Evolutionary conservation across 1,140 invertebrate species (phyloP).

Genomic region (Aradophagus sp.): DNA sequence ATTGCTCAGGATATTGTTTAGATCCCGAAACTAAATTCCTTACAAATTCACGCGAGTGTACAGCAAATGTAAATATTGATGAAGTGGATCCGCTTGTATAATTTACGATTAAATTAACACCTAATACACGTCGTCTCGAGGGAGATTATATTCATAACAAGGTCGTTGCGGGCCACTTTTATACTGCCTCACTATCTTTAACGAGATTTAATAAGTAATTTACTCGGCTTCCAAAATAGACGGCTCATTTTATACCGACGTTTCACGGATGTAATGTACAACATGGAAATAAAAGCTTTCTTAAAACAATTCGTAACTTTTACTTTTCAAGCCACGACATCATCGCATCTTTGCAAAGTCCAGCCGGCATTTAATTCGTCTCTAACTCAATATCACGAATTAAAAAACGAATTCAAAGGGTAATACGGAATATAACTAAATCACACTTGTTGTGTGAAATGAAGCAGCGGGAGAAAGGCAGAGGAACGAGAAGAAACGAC

Average conservation of each 20-base stretch:
- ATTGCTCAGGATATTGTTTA: slow-evolving; percentile 67
- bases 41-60: slow-evolving; percentile 65
- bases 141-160: slow-evolving; percentile 2
- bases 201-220: too few relatives aligned
- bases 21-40: slow-evolving; percentile 66
- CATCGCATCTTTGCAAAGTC: too few relatives aligned
- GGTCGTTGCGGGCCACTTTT: too few relatives aligned
- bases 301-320: too few relatives aligned
- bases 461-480: slow-evolving; percentile 21
- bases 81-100: slow-evolving; percentile 32
- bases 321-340: too few relatives aligned
- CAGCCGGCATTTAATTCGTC: not conserved
- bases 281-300: too few relatives aligned
- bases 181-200: too few relatives aligned
- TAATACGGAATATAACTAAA: slow-evolving; percentile 40
- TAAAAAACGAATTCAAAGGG: slow-evolving; percentile 19
- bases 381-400: slow-evolving; percentile 23
- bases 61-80: slow-evolving; percentile 47
- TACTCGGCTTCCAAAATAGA: too few relatives aligned
- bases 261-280: too few relatives aligned
- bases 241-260: too few relatives aligned
- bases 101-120: slow-evolving; percentile 34
- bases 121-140: slow-evolving; percentile 12
- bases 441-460: slow-evolving; percentile 40
- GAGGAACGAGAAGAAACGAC: not conserved